A percentile compares a stretch with the other conserved stretches of the same genome.
Evolutionary conservation across 2,113 vertebrate genomes (phyloP).

Genomic region (Phrynocephalus versicolor): DNA sequence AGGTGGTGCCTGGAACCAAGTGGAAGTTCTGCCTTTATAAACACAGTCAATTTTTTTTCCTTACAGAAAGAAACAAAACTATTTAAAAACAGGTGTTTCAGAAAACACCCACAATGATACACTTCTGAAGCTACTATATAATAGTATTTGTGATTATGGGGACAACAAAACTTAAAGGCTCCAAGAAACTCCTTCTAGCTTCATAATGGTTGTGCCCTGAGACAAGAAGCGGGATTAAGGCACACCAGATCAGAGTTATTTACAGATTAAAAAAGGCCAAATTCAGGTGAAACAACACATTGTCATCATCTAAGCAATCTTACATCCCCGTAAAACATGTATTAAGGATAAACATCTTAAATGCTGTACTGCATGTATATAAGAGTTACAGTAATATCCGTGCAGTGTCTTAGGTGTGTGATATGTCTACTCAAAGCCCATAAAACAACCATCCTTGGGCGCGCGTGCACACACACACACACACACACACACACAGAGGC

Average conservation of each 20-base stretch:
- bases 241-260: neutral
- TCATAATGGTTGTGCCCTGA: neutral
- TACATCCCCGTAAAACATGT: neutral
- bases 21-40: constrained; percentile 42
- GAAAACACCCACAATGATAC: constrained; percentile 1
- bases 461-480: too few species aligned
- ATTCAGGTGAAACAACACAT: neutral
- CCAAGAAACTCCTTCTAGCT: neutral
- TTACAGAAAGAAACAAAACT: constrained; percentile 41
- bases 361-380: neutral
- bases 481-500: too few species aligned
- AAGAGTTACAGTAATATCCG: neutral
- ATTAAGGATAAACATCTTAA: constrained; percentile 16
- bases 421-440: too few species aligned
- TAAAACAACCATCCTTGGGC: too few species aligned
- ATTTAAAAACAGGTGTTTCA: neutral
- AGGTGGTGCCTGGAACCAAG: constrained; percentile 52
- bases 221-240: neutral
- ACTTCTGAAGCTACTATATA: constrained; percentile 19
- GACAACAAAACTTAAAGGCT: neutral
- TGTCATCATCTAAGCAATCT: constrained; percentile 1
- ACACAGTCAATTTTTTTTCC: constrained; percentile 52
- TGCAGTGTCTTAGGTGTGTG: too few species aligned
- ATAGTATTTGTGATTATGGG: neutral
- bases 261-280: neutral